Percentiles rank a stretch among this genome's conserved stretches.
Evolutionary conservation across 1,140 invertebrate genomes (phyloP).

Genomic region (Sinonovacula constricta): DNA sequence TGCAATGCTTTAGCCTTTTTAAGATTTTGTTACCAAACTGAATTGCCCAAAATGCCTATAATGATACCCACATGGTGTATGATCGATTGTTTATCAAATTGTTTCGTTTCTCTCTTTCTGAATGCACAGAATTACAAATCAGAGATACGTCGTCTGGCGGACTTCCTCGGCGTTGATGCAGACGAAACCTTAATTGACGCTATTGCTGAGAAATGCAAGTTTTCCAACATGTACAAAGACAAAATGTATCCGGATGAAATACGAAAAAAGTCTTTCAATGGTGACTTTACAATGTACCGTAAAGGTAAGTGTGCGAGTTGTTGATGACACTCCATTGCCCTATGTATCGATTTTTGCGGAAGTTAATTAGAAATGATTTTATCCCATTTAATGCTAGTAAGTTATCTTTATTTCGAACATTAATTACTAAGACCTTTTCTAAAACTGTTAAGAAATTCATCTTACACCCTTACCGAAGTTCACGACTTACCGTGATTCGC

Average conservation of each 20-base stretch:
- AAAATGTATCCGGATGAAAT: conserved; percentile 21
- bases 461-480: neutral
- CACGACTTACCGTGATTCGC: neutral
- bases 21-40: neutral
- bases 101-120: neutral
- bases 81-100: neutral
- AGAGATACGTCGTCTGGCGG: conserved; percentile 14
- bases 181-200: neutral
- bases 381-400: neutral
- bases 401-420: neutral
- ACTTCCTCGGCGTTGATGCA: neutral
- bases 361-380: neutral
- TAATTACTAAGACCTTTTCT: neutral
- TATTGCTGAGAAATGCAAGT: conserved; percentile 23
- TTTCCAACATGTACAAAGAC: conserved; percentile 21
- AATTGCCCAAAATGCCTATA: neutral
- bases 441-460: neutral
- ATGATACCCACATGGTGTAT: neutral
- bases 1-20: too few species aligned
- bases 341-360: too few species aligned
- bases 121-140: neutral
- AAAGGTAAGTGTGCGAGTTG: conserved; percentile 28
- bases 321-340: too few species aligned
- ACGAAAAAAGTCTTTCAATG: conserved; percentile 3
- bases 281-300: conserved; percentile 29